Percentiles rank a stretch among this genome's conserved stretches.
Conservation (phyloP, 2,113 vertebrate species). For the Miniopterus natalensis region DNA sequence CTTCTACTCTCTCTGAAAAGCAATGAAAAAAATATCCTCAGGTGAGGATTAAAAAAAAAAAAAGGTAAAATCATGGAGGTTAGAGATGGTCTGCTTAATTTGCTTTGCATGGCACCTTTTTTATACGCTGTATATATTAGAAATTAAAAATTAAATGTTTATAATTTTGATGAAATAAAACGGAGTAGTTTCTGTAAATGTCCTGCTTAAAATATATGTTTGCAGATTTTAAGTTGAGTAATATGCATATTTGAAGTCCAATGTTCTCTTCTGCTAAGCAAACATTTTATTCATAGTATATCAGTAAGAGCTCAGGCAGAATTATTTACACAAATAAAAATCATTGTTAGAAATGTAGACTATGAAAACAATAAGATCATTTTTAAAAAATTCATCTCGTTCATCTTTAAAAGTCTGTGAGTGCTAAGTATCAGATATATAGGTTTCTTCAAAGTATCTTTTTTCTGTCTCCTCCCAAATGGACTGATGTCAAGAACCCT, state of each 20-base stretch:
- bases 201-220: background rate
- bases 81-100: background rate
- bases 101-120: background rate
- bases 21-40: too few relatives aligned
- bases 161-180: constrained; percentile 9
- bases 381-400: background rate
- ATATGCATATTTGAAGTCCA: background rate
- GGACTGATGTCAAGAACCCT: background rate
- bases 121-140: background rate
- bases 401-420: constrained; percentile 11
- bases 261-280: background rate
- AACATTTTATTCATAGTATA: constrained; percentile 10
- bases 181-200: background rate
- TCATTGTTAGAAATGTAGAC: background rate
- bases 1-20: too few relatives aligned
- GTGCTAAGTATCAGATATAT: background rate
- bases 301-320: background rate
- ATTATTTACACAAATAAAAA: background rate
- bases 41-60: too few relatives aligned
- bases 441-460: background rate
- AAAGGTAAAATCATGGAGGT: background rate
- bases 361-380: background rate
- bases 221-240: background rate
- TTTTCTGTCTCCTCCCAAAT: background rate
- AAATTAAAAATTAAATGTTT: background rate